phyloP scores from a whole-genome alignment of 1,140 invertebrate genomes.

The Lordiphosa stackelbergi region DNA sequence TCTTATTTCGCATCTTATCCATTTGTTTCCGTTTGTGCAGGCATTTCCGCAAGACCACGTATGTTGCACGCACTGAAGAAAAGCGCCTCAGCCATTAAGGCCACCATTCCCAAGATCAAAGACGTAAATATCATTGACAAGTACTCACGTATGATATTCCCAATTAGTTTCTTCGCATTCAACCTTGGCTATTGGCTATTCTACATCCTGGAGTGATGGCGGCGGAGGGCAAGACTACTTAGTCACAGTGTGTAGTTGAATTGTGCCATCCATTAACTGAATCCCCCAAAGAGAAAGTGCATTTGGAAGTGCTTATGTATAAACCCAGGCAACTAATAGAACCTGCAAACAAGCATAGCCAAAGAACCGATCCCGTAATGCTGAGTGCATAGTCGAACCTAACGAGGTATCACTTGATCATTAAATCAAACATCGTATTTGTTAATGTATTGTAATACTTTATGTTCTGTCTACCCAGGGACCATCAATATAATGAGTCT shows the following conservation, averaged over 20 bases:
- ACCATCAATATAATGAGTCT: constrained; percentile 10
- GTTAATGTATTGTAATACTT: constrained; percentile 1
- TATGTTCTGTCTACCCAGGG: constrained; percentile 6
- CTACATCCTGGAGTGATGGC: constrained; percentile 85
- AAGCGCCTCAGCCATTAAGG: constrained; percentile 87
- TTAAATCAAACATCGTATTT: constrained; percentile 6
- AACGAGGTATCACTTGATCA: not conserved
- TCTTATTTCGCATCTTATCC: not conserved
- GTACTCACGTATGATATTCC: constrained; percentile 95
- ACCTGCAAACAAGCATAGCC: not conserved
- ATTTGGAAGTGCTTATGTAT: constrained; percentile 6
- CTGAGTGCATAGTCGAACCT: not conserved
- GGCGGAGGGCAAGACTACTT: not conserved
- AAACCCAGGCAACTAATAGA: not conserved
- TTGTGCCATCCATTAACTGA: no score
- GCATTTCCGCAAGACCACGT: constrained; percentile 81
- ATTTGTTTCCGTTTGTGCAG: constrained; percentile 1
- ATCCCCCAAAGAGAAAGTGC: not conserved
- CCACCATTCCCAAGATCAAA: constrained; percentile 92
- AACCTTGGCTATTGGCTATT: constrained; percentile 97
- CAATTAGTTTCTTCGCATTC: constrained; percentile 94
- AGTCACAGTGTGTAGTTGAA: no score
- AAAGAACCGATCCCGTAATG: not conserved
- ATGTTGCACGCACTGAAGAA: constrained; percentile 87
- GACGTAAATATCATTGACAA: constrained; percentile 99